Conservation (phyloP, 2,888 invertebrate species). For the Gastrophysa polygoni region DNA sequence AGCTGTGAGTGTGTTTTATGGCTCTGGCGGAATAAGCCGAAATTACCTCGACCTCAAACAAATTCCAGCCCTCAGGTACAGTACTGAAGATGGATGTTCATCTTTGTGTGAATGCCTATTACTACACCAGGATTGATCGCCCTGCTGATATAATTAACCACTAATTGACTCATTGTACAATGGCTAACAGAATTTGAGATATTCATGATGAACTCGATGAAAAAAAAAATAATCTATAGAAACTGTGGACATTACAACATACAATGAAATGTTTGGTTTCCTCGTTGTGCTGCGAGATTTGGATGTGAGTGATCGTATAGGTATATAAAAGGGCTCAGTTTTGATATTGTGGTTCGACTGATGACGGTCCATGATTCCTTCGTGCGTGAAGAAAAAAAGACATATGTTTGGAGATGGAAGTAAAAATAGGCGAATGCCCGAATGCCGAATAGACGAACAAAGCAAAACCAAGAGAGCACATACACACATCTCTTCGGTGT, state of each 20-base stretch:
- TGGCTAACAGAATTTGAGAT: not conserved
- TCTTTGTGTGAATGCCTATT: not conserved
- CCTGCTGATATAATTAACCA: not conserved
- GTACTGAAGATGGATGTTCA: not conserved
- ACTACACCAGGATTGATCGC: not conserved
- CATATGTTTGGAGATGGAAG: slow-evolving; percentile 7
- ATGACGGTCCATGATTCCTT: not conserved
- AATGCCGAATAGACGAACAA: slow-evolving; percentile 14
- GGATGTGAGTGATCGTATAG: too few species aligned
- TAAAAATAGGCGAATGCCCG: slow-evolving; percentile 15
- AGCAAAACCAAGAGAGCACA: slow-evolving; percentile 24
- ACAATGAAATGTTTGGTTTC: too few species aligned
- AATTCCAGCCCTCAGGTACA: not conserved
- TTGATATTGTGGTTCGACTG: too few species aligned
- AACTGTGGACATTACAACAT: too few species aligned
- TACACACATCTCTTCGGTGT: slow-evolving; percentile 23
- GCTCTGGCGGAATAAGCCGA: not conserved
- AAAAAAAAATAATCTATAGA: too few species aligned
- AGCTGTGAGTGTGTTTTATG: slow-evolving; percentile 1
- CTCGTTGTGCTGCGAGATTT: too few species aligned
- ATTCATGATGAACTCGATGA: too few species aligned
- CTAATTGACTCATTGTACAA: not conserved
- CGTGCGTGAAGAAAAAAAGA: not conserved
- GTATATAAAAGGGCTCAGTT: too few species aligned
- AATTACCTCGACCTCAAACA: slow-evolving; percentile 1